These are phyloP conservation scores for Onychostruthus taczanowskii DNA, from an alignment of 2,113 vertebrate species.

Conservation along the genomic window DNA sequence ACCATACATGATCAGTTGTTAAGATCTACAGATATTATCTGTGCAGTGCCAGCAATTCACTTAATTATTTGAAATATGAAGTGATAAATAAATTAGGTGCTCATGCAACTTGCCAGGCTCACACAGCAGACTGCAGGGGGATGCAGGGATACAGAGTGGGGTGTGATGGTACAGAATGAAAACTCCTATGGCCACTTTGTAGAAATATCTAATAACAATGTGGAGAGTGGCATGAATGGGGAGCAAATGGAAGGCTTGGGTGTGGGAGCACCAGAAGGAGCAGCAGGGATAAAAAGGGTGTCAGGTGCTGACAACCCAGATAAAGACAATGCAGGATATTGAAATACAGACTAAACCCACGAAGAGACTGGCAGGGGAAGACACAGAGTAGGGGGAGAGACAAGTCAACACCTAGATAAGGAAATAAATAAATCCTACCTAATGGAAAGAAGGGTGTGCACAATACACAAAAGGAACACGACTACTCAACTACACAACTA, in stretches of 20 bases:
- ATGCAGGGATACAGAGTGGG: neutral
- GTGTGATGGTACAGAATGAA: neutral
- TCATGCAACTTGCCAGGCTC: neutral
- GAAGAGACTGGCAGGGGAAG: neutral
- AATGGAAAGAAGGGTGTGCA: neutral
- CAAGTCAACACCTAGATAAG: neutral
- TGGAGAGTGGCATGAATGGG: neutral
- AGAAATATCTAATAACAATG: neutral
- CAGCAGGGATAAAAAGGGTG: neutral
- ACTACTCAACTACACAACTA: too few relatives aligned
- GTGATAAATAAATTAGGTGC: constrained; percentile 8
- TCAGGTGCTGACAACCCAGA: neutral
- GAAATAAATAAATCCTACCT: neutral
- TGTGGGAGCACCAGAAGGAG: neutral
- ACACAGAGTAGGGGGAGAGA: neutral
- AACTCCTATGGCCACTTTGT: neutral
- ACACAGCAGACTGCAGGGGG: neutral
- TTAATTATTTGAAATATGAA: constrained; percentile 29
- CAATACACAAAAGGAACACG: neutral
- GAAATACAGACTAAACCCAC: neutral
- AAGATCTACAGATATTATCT: constrained; percentile 58
- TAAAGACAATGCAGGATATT: neutral
- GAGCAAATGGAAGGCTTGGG: fast-evolving
- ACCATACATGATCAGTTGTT: constrained; percentile 47
- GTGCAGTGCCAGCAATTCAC: neutral